Evolutionary conservation across 2,797 vertebrate species (phyloP).

Genomic region (Phyllotis vaccarum): DNA sequence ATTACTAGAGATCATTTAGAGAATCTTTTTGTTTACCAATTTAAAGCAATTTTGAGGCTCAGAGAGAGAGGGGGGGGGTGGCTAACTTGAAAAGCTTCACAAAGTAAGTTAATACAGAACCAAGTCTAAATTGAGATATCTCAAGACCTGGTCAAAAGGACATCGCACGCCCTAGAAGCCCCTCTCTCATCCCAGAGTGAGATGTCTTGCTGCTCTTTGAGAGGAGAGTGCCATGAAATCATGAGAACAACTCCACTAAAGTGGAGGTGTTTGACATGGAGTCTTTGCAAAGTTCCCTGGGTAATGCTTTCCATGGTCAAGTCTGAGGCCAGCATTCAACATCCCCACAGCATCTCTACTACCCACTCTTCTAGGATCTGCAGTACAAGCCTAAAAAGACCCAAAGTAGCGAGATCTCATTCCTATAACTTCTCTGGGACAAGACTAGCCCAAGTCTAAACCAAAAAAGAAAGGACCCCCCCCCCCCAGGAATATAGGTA

Average conservation of each 20-base stretch:
- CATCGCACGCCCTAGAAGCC: background rate
- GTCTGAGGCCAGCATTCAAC: fast-evolving
- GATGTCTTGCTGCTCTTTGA: background rate
- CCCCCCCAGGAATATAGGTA: fast-evolving
- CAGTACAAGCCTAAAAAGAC: background rate
- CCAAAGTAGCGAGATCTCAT: too few relatives aligned
- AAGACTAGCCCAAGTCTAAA: background rate
- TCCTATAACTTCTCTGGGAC: too few relatives aligned
- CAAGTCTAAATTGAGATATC: background rate
- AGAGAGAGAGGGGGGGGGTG: background rate
- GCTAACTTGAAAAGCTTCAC: background rate
- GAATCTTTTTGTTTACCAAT: background rate
- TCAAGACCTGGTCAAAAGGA: background rate
- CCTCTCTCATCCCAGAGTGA: background rate
- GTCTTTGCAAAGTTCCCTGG: background rate
- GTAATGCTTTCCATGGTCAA: fast-evolving
- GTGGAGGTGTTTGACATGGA: background rate
- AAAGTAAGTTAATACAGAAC: background rate
- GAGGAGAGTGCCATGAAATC: background rate
- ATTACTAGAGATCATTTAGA: background rate
- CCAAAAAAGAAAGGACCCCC: background rate
- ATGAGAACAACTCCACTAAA: background rate
- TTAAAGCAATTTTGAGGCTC: background rate
- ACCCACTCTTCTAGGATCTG: background rate
- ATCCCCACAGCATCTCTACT: background rate